Base-by-base conservation (phyloP, 1,140 invertebrate genomes). In the Laodelphax striatellus region DNA sequence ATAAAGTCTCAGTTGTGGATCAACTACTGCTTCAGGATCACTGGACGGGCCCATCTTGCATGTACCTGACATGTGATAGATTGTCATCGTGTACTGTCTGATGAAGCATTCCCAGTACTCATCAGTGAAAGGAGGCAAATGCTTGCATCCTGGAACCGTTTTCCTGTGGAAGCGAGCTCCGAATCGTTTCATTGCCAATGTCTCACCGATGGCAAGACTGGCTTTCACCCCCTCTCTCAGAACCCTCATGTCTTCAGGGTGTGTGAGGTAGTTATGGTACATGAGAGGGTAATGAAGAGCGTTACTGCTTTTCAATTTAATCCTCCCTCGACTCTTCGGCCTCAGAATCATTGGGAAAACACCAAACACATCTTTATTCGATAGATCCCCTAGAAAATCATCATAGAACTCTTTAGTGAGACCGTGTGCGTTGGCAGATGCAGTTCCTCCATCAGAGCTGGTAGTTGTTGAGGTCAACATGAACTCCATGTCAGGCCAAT, bases 401-500 rank as follows among this genome's bases (percentile, higher is more conserved):
- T 88, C 79, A 67, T 89, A 90, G 68, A 89, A 90, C 43, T 87
- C 83, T 57, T 90, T 83, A 0, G 80, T 83, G 0, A 92, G 70
- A 0, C 90, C 86, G 65, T 92, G 88, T 0, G 88, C 88, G 43
- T 76, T 81, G 65, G 87, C 88, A 0, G 86, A 82, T 60, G 86
- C 63, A 6, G 66, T 66, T 0, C 67, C 87, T n/a, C 85, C 85
- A 64, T 92, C 89, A 0, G 88, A 88, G 52, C 78, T 82, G 0
- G 85, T 86, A 0, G 86, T 87, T 0, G 85, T 81, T n/a, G 88
- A 86, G 0, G 88, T 85, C 69, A 92, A 74, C 85, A 90, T 92
- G 67, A 93, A 92, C 64, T 92, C 88, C 57, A 93, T 92, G 67
- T 94, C 91, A 0, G 90, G 90, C 88, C 88, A 93, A 67, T 92